Evolutionary conservation across 1,140 invertebrate species (phyloP).

Genomic region (Drosophila sproati): DNA sequence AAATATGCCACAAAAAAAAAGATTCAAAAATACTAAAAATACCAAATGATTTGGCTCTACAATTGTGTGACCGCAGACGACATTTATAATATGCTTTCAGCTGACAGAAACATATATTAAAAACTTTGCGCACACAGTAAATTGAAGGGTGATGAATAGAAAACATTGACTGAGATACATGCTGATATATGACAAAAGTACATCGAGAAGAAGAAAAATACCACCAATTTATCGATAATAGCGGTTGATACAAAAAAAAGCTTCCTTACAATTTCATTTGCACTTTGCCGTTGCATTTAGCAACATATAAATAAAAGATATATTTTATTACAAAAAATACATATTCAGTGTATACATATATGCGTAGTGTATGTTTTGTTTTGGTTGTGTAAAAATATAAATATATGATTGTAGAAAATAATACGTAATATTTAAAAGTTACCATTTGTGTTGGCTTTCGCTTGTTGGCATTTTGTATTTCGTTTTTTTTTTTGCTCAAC

Average conservation of each 20-base stretch:
- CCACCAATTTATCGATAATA: not conserved
- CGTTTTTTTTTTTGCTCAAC: constrained; percentile 45
- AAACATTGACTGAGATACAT: not conserved
- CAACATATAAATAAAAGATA: constrained; percentile 43
- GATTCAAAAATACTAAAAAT: constrained; percentile 1
- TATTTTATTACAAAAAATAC: constrained; percentile 77
- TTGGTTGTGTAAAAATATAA: constrained; percentile 74
- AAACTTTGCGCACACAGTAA: not conserved
- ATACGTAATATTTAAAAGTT: constrained; percentile 66
- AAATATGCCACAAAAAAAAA: constrained; percentile 4
- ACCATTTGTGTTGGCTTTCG: constrained; percentile 36
- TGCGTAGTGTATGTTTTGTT: constrained; percentile 59
- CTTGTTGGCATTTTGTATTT: constrained; percentile 34
- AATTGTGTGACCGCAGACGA: constrained; percentile 16
- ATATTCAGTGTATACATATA: constrained; percentile 66
- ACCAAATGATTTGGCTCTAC: not conserved
- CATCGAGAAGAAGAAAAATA: not conserved
- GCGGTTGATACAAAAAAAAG: not conserved
- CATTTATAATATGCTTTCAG: not conserved
- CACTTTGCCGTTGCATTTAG: constrained; percentile 27
- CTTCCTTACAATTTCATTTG: not conserved
- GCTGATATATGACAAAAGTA: not conserved
- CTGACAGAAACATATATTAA: not conserved
- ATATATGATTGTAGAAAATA: constrained; percentile 72
- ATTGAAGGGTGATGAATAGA: not conserved